A percentile compares a stretch with the other conserved stretches of the same genome.
Evolutionary conservation across 2,797 vertebrate genomes (phyloP).

Genomic region (Eutrigla gurnardus): DNA sequence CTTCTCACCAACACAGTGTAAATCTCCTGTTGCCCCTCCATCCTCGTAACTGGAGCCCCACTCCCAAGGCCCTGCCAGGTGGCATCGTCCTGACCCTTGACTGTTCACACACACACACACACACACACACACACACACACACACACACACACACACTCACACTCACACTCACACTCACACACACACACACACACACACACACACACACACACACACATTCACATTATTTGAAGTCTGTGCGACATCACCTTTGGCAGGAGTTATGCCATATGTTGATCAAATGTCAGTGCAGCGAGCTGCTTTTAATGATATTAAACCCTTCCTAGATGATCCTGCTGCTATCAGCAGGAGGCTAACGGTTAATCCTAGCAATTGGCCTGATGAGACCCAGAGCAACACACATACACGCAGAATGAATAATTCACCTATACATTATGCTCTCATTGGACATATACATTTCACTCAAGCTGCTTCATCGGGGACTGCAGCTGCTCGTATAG

Average conservation of each 20-base stretch:
- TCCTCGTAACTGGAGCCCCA: conserved; percentile 70
- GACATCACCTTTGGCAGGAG: neutral
- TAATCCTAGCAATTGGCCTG: conserved; percentile 51
- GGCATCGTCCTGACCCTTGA: conserved; percentile 61
- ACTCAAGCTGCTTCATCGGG: conserved; percentile 37
- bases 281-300: conserved; percentile 3
- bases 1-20: conserved; percentile 58
- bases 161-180: conserved; percentile 10
- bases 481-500: conserved; percentile 37
- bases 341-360: conserved; percentile 37
- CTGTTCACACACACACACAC: conserved; percentile 32
- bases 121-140: conserved; percentile 38
- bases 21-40: conserved; percentile 70
- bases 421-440: conserved; percentile 33
- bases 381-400: conserved; percentile 23
- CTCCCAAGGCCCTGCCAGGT: conserved; percentile 64
- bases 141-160: conserved; percentile 4
- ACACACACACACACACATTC: conserved; percentile 8
- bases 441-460: conserved; percentile 37
- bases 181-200: conserved; percentile 34
- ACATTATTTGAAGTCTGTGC: neutral
- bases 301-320: conserved; percentile 65
- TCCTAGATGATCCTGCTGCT: conserved; percentile 56
- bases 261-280: neutral
- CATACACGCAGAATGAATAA: conserved; percentile 32